These are phyloP conservation scores for Lontra canadensis DNA, from an alignment of 2,113 vertebrate genomes.

Conservation along the genomic window DNA sequence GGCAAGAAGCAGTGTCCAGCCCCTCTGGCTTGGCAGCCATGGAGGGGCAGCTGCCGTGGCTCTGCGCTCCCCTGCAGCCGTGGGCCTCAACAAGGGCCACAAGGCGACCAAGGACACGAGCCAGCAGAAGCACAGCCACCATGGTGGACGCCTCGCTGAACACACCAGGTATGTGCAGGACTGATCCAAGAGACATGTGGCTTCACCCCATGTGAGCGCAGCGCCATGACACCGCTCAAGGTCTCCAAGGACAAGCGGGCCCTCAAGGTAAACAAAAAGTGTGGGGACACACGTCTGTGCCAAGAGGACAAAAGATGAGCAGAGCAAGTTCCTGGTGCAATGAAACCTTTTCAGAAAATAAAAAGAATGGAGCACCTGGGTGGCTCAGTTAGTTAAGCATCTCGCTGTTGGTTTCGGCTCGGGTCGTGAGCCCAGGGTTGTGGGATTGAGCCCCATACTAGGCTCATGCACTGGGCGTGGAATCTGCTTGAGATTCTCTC, in stretches of 20 bases:
- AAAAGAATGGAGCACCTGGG: not conserved
- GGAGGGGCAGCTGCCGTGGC: not conserved
- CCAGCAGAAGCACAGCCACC: not conserved
- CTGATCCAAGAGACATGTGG: not conserved
- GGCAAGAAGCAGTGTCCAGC: not conserved
- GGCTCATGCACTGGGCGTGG: not conserved
- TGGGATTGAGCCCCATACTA: not conserved
- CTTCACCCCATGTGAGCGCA: not conserved
- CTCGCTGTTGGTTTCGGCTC: not conserved
- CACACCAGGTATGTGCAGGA: not conserved
- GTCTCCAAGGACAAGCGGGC: not conserved
- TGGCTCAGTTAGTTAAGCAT: not conserved
- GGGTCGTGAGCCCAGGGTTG: not conserved
- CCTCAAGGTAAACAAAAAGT: not conserved
- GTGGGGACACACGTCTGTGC: not conserved
- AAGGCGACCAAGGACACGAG: not conserved
- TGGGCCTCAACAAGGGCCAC: not conserved
- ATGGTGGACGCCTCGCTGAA: rapidly evolving
- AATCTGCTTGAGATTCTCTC: not conserved
- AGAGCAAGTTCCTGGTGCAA: not conserved
- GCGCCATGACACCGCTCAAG: not conserved
- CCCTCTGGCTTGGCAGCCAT: not conserved
- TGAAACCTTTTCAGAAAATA: not conserved
- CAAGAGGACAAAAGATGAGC: not conserved
- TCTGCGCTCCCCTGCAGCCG: not conserved